Percentiles rank a stretch among this genome's conserved stretches.
Evolutionary conservation across 2,888 invertebrate species (phyloP).

Genomic region (Odontomyia ornata): DNA sequence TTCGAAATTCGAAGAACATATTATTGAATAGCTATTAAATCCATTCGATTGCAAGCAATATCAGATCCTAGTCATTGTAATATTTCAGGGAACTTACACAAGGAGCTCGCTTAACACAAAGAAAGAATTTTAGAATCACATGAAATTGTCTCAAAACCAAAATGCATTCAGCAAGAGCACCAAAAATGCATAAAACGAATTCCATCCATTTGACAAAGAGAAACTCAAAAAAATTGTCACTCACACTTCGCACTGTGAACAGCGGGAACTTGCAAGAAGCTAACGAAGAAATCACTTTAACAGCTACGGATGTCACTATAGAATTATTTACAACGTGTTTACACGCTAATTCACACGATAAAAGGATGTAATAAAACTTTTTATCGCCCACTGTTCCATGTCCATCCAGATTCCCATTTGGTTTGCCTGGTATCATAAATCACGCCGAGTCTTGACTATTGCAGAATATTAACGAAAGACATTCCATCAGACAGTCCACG

Average conservation of each 20-base stretch:
- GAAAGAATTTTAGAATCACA: too few relatives aligned
- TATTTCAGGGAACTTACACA: too few relatives aligned
- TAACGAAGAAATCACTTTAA: conserved; percentile 16
- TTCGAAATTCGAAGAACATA: too few relatives aligned
- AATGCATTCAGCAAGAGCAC: background rate
- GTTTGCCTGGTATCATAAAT: conserved; percentile 11
- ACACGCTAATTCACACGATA: conserved; percentile 47
- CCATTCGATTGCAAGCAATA: too few relatives aligned
- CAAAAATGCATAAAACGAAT: background rate
- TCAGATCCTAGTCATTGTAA: too few relatives aligned
- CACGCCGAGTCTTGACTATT: background rate
- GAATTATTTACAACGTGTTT: conserved; percentile 45
- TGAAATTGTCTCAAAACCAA: too few relatives aligned
- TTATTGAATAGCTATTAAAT: too few relatives aligned
- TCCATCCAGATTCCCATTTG: conserved; percentile 32
- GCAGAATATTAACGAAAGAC: conserved; percentile 12
- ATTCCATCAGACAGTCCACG: background rate
- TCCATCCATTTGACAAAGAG: background rate
- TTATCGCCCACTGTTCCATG: conserved; percentile 43
- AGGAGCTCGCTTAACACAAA: too few relatives aligned
- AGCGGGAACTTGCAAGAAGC: conserved; percentile 34
- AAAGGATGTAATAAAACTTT: conserved; percentile 46
- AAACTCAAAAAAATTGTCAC: background rate
- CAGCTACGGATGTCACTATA: background rate
- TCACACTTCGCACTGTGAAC: background rate